These are phyloP conservation scores for Leptopilina boulardi DNA, from an alignment of 1,140 invertebrate species.

Conservation along the genomic window DNA sequence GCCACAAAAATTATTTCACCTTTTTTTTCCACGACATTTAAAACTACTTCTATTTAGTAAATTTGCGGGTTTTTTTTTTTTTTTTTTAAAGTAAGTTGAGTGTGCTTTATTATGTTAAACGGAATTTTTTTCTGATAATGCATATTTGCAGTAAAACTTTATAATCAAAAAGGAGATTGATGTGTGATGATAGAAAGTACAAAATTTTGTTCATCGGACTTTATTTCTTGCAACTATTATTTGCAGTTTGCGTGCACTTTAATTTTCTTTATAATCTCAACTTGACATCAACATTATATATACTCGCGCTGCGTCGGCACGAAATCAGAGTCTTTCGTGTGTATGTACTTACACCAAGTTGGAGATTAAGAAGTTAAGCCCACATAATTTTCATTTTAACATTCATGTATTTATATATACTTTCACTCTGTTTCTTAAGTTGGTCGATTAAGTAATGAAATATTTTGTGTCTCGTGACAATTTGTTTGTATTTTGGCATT, in stretches of 20 bases:
- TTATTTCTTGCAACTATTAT: background rate
- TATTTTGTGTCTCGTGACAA: no score
- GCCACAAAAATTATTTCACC: slow-evolving; percentile 3
- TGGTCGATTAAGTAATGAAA: slow-evolving; percentile 8
- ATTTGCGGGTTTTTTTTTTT: slow-evolving; percentile 25
- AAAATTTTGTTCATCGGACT: slow-evolving; percentile 38
- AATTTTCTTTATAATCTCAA: slow-evolving; percentile 43
- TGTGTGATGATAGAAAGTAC: slow-evolving; percentile 3
- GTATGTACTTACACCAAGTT: slow-evolving; percentile 41
- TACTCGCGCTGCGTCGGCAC: slow-evolving; percentile 53
- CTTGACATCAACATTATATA: slow-evolving; percentile 40
- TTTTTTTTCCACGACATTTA: background rate
- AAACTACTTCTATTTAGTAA: slow-evolving; percentile 48
- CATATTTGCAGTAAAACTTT: background rate
- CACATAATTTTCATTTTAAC: slow-evolving; percentile 32
- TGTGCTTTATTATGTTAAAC: background rate
- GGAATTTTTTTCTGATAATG: background rate
- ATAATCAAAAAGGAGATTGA: background rate
- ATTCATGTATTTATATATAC: background rate
- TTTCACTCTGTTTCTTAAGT: slow-evolving; percentile 27
- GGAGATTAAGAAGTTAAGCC: slow-evolving; percentile 29
- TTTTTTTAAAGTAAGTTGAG: slow-evolving; percentile 24
- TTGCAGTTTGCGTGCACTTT: slow-evolving; percentile 48
- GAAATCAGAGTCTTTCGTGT: slow-evolving; percentile 50
- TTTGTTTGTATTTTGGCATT: no score